phyloP scores from a whole-genome alignment of 2,888 invertebrate genomes.

The Lagria hirta region DNA sequence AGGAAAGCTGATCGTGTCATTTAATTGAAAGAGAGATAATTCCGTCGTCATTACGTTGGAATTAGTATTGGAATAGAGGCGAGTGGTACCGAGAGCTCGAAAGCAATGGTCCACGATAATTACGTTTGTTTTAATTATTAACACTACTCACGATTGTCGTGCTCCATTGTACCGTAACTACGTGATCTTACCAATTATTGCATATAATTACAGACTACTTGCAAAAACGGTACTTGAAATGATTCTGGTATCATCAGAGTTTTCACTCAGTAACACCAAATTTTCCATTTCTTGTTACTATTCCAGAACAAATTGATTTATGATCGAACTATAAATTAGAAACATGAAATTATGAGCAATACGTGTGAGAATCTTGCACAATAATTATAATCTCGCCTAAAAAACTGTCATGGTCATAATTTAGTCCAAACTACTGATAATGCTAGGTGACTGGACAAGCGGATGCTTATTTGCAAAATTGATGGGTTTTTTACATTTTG shows the following conservation, averaged over 20 bases:
- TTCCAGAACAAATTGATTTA: too few species aligned
- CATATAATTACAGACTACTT: conserved; percentile 16
- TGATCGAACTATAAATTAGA: conserved; percentile 5
- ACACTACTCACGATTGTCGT: conserved; percentile 28
- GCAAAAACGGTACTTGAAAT: conserved; percentile 9
- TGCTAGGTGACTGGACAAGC: conserved; percentile 6
- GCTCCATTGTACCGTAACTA: conserved; percentile 13
- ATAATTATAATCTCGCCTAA: conserved; percentile 18
- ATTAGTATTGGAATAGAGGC: conserved; percentile 11
- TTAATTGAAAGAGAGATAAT: too few species aligned
- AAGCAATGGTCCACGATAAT: conserved; percentile 17
- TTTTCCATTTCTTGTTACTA: conserved; percentile 10
- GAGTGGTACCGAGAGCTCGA: conserved; percentile 2
- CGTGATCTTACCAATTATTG: conserved; percentile 22
- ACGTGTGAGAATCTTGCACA: conserved; percentile 17
- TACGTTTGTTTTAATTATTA: conserved; percentile 28
- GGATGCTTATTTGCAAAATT: conserved; percentile 10
- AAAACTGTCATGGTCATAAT: conserved; percentile 19
- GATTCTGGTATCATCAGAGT: neutral
- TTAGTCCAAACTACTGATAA: conserved; percentile 8
- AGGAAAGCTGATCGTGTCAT: too few species aligned
- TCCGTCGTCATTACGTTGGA: conserved; percentile 10
- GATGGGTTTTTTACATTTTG: conserved; percentile 5
- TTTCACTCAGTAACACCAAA: conserved; percentile 1
- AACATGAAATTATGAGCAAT: conserved; percentile 17